Conservation (phyloP, 2,797 vertebrate genomes). For the Huso huso region DNA sequence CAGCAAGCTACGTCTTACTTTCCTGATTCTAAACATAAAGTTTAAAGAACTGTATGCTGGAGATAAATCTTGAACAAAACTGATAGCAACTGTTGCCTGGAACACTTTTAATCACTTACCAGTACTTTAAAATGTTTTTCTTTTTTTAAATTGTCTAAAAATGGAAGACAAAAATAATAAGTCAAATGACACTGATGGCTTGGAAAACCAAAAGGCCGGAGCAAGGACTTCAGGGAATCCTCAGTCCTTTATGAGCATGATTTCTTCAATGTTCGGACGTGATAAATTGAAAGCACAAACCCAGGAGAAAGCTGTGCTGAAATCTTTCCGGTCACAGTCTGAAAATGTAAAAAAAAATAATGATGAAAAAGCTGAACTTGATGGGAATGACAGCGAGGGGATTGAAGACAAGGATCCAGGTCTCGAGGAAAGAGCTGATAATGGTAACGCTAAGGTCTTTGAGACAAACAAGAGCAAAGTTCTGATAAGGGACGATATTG, state of each 20-base stretch:
- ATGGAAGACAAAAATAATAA: constrained; percentile 57
- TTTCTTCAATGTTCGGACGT: constrained; percentile 54
- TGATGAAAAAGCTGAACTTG: constrained; percentile 1
- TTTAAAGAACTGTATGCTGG: too few species aligned
- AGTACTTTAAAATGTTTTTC: too few species aligned
- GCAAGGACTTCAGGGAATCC: constrained; percentile 25
- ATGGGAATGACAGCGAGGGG: constrained; percentile 14
- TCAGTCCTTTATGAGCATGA: constrained; percentile 48
- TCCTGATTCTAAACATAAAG: too few species aligned
- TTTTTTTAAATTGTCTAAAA: constrained; percentile 1
- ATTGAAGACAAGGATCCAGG: constrained; percentile 10
- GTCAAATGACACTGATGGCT: constrained; percentile 23
- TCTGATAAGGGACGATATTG: neutral
- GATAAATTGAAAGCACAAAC: constrained; percentile 35
- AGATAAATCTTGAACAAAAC: too few species aligned
- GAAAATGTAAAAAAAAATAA: constrained; percentile 25
- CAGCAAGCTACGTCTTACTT: too few species aligned
- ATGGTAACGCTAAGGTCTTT: constrained; percentile 10
- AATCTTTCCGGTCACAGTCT: constrained; percentile 55
- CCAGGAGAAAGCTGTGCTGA: constrained; percentile 57
- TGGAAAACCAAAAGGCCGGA: constrained; percentile 24
- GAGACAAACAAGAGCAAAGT: neutral
- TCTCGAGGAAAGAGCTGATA: constrained; percentile 5
- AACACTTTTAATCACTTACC: too few species aligned
- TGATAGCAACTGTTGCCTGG: too few species aligned